These are phyloP conservation scores for Mareca strepera DNA, from an alignment of 2,797 vertebrate genomes.

Conservation along the genomic window DNA sequence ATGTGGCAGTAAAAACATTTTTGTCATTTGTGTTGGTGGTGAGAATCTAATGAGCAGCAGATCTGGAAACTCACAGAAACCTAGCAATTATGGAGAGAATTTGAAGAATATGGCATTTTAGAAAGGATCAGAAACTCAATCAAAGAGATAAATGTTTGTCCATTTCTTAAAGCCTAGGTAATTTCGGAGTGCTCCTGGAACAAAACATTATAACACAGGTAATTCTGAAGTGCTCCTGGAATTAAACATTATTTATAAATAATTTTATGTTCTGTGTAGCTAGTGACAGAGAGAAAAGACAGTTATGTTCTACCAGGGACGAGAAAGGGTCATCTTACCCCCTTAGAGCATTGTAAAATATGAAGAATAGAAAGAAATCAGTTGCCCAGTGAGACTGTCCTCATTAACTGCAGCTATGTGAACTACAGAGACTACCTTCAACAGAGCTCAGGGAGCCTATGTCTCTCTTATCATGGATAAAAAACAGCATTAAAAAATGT, in stretches of 20 bases:
- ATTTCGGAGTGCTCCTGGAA: neutral
- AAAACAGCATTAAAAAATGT: neutral
- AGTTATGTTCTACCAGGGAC: neutral
- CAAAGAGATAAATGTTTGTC: neutral
- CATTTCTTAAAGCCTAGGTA: neutral
- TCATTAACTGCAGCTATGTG: neutral
- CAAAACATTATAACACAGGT: neutral
- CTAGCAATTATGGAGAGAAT: neutral
- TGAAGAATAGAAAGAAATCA: neutral
- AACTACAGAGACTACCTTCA: neutral
- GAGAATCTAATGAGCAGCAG: neutral
- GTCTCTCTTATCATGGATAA: neutral
- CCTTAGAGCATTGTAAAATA: neutral
- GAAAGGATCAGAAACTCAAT: neutral
- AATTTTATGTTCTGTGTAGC: neutral
- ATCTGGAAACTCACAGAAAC: neutral
- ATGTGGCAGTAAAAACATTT: neutral
- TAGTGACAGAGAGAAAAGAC: neutral
- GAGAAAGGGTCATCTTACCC: neutral
- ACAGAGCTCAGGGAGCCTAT: neutral
- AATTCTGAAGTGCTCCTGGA: neutral
- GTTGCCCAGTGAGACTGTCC: neutral
- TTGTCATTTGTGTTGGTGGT: neutral
- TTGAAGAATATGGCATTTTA: neutral
- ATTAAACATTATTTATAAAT: neutral